Base-by-base conservation (phyloP, 2,797 vertebrate genomes). In the Brotula barbata region DNA sequence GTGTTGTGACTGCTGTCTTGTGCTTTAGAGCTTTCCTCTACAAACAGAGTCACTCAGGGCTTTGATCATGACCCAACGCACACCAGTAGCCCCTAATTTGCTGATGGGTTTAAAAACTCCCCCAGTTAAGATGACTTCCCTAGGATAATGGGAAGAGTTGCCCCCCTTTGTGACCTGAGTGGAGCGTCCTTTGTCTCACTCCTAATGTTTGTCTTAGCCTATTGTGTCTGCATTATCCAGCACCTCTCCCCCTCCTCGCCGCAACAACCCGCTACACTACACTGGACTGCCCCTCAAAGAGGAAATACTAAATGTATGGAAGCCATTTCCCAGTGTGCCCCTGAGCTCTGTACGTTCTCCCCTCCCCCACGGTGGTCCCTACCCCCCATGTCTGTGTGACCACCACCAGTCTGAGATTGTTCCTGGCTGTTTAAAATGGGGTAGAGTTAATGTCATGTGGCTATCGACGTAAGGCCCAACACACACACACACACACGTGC, bases 201-300 rank as follows among this genome's bases (percentile, higher is more conserved):
- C 87, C 92, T 92, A 94, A 94, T 92, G 94, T 94, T 94, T 93
- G 91, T 83, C 84, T 91, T 91, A 85, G 85, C 84, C 85, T 90
- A 92, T 92, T 92, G 91, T 88, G 90, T 87, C 88, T 85, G 79
- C 83, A 88, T 86, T 84, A 85, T 77, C 82, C 81, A 73, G 75
- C 64, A 49, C 64, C 71, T 64, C 63, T 64, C 62, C 71, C 75
- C 75, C 81, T 51, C 75, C 64, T 64, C 33, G 17, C 62, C 48
- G 36, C 77, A 36, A 75, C 4, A 34, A 64, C 60, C 41, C 56
- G 20, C 80, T 59, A 74, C 76, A 78, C 49, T 58, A 53, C 59
- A 55, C 71, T 15, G 60, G 48, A 62, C 77, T 67, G 68, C 73
- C 49, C 25, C 57, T 71, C 68, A 67, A 59, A 81, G 73, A 87